Base-by-base conservation (phyloP, 2,797 vertebrate genomes). In the Helicolenus hilgendorfi region DNA sequence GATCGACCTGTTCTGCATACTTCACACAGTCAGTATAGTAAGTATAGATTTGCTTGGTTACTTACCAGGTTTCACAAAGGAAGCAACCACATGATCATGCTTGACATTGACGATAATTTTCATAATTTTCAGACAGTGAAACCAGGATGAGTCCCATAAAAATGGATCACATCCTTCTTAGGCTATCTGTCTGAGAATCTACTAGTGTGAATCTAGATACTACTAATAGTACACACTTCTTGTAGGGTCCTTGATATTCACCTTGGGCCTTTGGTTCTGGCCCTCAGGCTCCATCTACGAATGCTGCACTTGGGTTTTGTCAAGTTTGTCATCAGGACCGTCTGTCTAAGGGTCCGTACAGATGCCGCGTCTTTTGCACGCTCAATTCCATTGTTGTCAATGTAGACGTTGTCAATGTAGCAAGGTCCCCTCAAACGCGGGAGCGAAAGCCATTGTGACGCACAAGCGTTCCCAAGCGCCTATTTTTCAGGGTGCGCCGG, bases 1-100 rank as follows among this genome's bases (percentile, higher is more conserved):
- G 29, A 20, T 55, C 38, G 63, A 89, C 79, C 35, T 64, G 75
- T 79, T 90, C 27, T 63, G 13, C 20, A 58, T n/a, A 76, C 73
- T 68, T 74, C 24, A 36, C 22, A 38, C 26, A 4, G n/a, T 55
- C 31, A 5, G 20, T 62, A 60, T 41, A 36, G 18, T 26, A 55
- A 11, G 1, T 33, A 31, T 26, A 55, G 7, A 13, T 65, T 41
- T 62, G 3, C 55, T n/a, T 3, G 4, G 13, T 45, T 67, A n/a
- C 36, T 77, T 36, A 13, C 10, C 7, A 73, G 20, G 14, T 36
- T 67, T 60, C 9, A 41, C 27, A 60, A 20, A 31, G 7, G 41
- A 64, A 22, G 10, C 22, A 36, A 24, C 8, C 2, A 9, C n/a
- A 27, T 55, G 9, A 71, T 33, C 1, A 8, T 22, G 20, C 8